Percentiles rank a stretch among this genome's conserved stretches.
These are phyloP conservation scores for Lepus townsendii DNA, from an alignment of 2,797 vertebrate genomes.

Conservation along the genomic window DNA sequence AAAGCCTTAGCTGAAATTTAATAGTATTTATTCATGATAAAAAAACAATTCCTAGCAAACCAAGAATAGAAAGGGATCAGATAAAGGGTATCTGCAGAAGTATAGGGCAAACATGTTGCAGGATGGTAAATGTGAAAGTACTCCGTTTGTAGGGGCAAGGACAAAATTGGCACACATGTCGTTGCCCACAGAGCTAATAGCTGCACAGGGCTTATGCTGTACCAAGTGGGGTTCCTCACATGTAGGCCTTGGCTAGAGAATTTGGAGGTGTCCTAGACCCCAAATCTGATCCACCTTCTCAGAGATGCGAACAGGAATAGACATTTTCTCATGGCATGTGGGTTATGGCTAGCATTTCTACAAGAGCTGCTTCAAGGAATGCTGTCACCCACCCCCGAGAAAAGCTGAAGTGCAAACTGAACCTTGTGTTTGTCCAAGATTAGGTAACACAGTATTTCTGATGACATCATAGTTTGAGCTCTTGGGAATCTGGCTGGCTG, in stretches of 20 bases:
- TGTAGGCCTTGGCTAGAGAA: background rate
- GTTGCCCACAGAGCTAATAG: background rate
- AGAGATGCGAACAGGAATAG: background rate
- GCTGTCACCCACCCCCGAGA: background rate
- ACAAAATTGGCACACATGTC: background rate
- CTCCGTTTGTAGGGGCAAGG: background rate
- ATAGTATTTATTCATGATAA: background rate
- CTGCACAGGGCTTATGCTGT: background rate
- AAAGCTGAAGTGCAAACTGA: background rate
- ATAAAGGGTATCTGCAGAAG: background rate
- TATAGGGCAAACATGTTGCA: background rate
- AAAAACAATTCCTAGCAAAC: background rate
- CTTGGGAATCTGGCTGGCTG: conserved; percentile 34
- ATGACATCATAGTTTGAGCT: conserved; percentile 1
- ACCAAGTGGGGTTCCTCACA: background rate
- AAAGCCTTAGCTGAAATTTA: background rate
- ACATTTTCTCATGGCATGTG: background rate
- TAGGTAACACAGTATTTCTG: background rate
- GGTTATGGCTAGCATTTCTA: background rate
- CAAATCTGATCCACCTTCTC: background rate
- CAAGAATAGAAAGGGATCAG: background rate
- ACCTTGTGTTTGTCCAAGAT: background rate
- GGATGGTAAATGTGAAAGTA: background rate
- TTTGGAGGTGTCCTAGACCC: background rate
- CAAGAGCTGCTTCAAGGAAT: background rate